These are phyloP conservation scores for Gobio gobio DNA, from an alignment of 2,113 vertebrate genomes.

Conservation along the genomic window DNA sequence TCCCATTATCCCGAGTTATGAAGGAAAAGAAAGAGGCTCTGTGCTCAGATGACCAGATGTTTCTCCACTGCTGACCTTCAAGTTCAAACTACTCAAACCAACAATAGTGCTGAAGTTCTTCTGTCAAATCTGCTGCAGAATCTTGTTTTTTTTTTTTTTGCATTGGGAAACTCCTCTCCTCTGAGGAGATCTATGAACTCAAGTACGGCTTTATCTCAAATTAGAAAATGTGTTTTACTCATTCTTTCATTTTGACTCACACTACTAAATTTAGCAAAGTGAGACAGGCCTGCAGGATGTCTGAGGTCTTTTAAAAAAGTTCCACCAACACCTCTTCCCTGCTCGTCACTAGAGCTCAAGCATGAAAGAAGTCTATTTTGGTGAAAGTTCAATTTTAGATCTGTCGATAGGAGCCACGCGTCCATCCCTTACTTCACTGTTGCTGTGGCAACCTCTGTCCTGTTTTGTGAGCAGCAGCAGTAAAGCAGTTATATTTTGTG, in stretches of 20 bases:
- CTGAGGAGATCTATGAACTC: not conserved
- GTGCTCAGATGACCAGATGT: slow-evolving; percentile 18
- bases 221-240: not conserved
- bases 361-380: slow-evolving; percentile 38
- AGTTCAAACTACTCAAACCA: not conserved
- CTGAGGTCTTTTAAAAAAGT: slow-evolving; percentile 20
- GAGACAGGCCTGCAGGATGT: slow-evolving; percentile 8
- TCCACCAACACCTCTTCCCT: not conserved
- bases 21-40: slow-evolving; percentile 11
- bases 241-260: not conserved
- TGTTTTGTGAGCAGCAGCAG: slow-evolving; percentile 70
- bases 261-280: not conserved
- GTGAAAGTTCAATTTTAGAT: slow-evolving; percentile 43
- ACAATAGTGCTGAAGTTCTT: not conserved
- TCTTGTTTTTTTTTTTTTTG: not conserved
- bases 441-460: slow-evolving; percentile 76
- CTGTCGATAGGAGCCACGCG: not conserved
- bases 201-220: not conserved
- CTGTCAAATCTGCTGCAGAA: not conserved
- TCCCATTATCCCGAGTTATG: slow-evolving; percentile 10
- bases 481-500: slow-evolving; percentile 6
- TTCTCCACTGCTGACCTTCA: not conserved
- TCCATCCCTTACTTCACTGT: slow-evolving; percentile 61
- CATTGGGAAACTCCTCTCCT: not conserved
- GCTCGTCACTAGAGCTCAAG: not conserved